phyloP scores from a whole-genome alignment of 1,140 invertebrate genomes.

The Schmidtea mediterranea region DNA sequence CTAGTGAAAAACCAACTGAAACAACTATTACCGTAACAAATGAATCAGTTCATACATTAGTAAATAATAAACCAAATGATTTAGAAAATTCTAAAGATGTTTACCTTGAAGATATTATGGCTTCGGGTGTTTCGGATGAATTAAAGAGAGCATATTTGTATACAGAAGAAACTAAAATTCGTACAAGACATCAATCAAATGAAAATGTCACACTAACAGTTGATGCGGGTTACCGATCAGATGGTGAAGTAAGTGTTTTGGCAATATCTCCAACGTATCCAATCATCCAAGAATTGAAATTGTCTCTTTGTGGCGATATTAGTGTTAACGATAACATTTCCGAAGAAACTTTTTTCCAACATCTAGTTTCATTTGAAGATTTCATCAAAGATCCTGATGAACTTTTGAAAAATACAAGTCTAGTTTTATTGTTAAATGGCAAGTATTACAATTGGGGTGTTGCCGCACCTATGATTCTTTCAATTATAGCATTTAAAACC shows the following conservation, averaged over 20 bases:
- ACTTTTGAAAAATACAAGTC: conserved; percentile 44
- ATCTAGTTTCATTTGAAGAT: conserved; percentile 50
- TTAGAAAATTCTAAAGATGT: neutral
- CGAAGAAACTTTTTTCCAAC: conserved; percentile 37
- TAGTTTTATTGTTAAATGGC: conserved; percentile 56
- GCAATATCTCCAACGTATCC: neutral
- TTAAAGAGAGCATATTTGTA: neutral
- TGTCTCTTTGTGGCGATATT: conserved; percentile 46
- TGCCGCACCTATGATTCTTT: conserved; percentile 57
- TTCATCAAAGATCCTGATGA: conserved; percentile 45
- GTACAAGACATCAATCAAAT: neutral
- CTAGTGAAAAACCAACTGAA: no score
- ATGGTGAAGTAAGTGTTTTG: neutral
- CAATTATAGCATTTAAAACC: conserved; percentile 49
- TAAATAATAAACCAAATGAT: neutral
- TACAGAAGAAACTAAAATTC: neutral
- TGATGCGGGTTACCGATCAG: conserved; percentile 1
- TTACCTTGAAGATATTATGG: neutral
- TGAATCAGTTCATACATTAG: neutral
- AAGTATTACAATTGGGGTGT: conserved; percentile 54
- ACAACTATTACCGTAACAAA: no score
- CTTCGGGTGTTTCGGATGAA: neutral
- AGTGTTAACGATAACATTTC: neutral
- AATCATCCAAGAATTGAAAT: conserved; percentile 1
- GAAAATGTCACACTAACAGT: neutral